Evolutionary conservation across 2,797 vertebrate genomes (phyloP).

Genomic region (Brotula barbata): DNA sequence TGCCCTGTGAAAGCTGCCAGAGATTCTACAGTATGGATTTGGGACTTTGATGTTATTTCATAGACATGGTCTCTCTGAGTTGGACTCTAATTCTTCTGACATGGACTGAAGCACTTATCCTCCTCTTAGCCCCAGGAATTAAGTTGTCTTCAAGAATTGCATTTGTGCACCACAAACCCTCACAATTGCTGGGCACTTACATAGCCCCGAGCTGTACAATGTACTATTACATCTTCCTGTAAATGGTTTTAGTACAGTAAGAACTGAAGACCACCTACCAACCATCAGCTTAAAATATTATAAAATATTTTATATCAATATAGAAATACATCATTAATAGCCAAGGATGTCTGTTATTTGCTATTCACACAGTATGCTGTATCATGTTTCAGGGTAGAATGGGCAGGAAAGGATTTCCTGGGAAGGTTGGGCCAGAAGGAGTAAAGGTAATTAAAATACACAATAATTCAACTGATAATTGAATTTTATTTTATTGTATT

Average conservation of each 20-base stretch:
- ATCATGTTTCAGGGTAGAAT: conserved; percentile 83
- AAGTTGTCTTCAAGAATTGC: conserved; percentile 45
- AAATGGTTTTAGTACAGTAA: conserved; percentile 10
- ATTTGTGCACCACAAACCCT: conserved; percentile 1
- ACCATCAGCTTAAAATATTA: no score
- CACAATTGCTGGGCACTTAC: conserved; percentile 28
- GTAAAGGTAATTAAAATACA: conserved; percentile 79
- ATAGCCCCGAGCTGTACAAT: conserved; percentile 33
- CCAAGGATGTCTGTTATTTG: neutral
- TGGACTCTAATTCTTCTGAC: conserved; percentile 45
- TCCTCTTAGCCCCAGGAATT: conserved; percentile 40
- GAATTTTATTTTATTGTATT: no score
- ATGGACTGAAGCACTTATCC: conserved; percentile 44
- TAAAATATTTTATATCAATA: no score
- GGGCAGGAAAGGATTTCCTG: conserved; percentile 91
- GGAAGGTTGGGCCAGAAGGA: conserved; percentile 87
- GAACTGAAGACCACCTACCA: conserved; percentile 28
- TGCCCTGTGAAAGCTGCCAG: conserved; percentile 34
- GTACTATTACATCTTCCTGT: conserved; percentile 49
- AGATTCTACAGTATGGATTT: conserved; percentile 39
- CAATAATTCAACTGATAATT: neutral
- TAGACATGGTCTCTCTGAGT: conserved; percentile 36
- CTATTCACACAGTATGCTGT: conserved; percentile 11
- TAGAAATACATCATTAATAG: no score
- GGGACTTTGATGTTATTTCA: conserved; percentile 58